Evolutionary conservation across 2,113 vertebrate genomes (phyloP).

Genomic region (Aegypius monachus): DNA sequence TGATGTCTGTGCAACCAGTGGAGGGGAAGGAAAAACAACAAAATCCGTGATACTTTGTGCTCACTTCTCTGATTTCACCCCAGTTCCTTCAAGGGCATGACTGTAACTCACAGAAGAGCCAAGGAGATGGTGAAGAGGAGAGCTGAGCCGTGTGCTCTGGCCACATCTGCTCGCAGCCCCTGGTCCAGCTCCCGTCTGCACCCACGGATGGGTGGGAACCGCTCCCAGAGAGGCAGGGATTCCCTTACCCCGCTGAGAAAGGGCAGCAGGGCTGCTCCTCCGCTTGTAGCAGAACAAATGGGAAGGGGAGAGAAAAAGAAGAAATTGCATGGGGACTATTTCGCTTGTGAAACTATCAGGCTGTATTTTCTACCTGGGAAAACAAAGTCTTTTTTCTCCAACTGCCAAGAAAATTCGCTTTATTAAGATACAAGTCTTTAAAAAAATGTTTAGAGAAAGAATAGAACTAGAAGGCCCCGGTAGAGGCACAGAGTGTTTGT

Average conservation of each 20-base stretch:
- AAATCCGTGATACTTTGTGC: background rate
- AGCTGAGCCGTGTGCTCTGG: background rate
- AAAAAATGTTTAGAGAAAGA: background rate
- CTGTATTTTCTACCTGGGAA: background rate
- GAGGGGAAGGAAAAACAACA: background rate
- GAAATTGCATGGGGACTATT: background rate
- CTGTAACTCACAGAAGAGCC: background rate
- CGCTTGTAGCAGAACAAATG: background rate
- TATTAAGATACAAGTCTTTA: background rate
- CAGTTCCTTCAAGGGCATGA: background rate
- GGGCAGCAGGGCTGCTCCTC: background rate
- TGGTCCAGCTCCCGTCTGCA: fast-evolving
- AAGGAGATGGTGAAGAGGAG: background rate
- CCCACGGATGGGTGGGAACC: fast-evolving
- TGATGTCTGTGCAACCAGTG: background rate
- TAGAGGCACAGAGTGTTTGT: background rate
- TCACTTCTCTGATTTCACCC: background rate
- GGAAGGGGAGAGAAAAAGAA: background rate
- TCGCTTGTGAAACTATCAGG: background rate
- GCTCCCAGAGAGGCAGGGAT: background rate
- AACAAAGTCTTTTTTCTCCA: background rate
- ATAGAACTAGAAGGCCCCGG: background rate
- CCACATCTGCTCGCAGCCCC: background rate
- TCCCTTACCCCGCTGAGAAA: background rate
- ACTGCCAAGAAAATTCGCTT: background rate